phyloP scores from a whole-genome alignment of 2,888 invertebrate species.

The Syrista parreyssii region DNA sequence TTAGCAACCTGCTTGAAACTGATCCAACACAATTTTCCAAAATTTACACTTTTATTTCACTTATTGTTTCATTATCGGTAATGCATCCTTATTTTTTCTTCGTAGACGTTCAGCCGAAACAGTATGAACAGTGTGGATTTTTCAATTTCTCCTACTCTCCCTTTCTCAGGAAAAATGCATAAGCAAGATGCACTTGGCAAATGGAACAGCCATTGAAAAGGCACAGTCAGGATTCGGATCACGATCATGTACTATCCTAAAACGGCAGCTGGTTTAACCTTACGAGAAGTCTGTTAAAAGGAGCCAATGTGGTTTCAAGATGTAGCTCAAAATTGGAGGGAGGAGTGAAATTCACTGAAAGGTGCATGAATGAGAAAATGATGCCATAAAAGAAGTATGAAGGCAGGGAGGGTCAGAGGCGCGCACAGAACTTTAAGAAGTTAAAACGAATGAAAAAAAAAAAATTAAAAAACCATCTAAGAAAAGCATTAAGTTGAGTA shows the following conservation, averaged over 20 bases:
- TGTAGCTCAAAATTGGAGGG: too few relatives aligned
- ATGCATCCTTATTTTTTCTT: not conserved
- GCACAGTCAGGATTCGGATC: conserved; percentile 21
- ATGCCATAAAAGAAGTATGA: too few relatives aligned
- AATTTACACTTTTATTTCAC: conserved; percentile 9
- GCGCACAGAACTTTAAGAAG: too few relatives aligned
- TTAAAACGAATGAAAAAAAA: too few relatives aligned
- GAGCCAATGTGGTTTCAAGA: too few relatives aligned
- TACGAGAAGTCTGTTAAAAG: too few relatives aligned
- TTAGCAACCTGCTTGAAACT: conserved; percentile 4
- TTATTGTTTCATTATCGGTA: not conserved
- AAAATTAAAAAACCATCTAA: too few relatives aligned
- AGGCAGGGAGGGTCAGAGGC: too few relatives aligned
- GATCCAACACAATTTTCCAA: conserved; percentile 1
- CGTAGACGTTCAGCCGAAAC: not conserved
- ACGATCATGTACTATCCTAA: conserved; percentile 20
- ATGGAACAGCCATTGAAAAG: not conserved
- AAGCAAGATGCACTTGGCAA: not conserved
- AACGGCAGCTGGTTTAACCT: conserved; percentile 8
- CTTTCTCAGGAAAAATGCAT: not conserved
- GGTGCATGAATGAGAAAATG: too few relatives aligned
- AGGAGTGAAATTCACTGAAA: too few relatives aligned
- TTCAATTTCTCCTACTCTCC: conserved; percentile 24
- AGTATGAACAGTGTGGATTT: conserved; percentile 3
- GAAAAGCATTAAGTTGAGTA: not conserved